Evolutionary conservation across 2,797 vertebrate genomes (phyloP).

Genomic region (Gymnodraco acuticeps): DNA sequence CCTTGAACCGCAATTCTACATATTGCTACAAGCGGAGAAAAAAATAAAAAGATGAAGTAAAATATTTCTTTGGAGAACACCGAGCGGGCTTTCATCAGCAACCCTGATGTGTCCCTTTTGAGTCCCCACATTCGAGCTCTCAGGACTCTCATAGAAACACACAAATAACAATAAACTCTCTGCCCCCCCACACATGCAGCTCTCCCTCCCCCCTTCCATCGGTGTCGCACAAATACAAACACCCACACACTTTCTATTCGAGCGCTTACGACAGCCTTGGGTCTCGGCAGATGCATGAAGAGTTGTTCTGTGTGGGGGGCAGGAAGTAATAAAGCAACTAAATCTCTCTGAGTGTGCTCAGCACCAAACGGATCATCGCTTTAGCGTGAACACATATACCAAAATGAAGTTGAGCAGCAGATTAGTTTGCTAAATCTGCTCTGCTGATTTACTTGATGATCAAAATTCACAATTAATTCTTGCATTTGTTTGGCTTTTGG

Average conservation of each 20-base stretch:
- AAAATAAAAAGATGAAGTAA: constrained; percentile 46
- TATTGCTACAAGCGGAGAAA: constrained; percentile 55
- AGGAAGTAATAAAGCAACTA: constrained; percentile 40
- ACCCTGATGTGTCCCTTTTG: constrained; percentile 67
- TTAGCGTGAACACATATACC: constrained; percentile 10
- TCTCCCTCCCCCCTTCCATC: constrained; percentile 3
- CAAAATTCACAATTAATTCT: too few relatives aligned
- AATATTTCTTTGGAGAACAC: constrained; percentile 51
- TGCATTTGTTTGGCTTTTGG: too few relatives aligned
- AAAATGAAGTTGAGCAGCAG: constrained; percentile 3
- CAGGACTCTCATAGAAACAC: constrained; percentile 56
- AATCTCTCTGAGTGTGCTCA: constrained; percentile 25
- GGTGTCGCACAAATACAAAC: constrained; percentile 57
- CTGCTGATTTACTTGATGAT: too few relatives aligned
- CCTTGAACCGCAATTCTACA: constrained; percentile 75
- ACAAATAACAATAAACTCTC: constrained; percentile 53
- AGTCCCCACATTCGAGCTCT: constrained; percentile 61
- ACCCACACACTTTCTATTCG: constrained; percentile 65
- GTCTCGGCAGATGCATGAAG: constrained; percentile 64
- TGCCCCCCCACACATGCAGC: constrained; percentile 11
- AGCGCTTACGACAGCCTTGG: constrained; percentile 71
- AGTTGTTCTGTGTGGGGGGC: constrained; percentile 14
- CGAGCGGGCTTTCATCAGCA: constrained; percentile 53
- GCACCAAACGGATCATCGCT: constrained; percentile 28
- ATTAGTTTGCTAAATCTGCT: too few relatives aligned